Evolutionary conservation across 2,113 vertebrate species (phyloP).

Genomic region (Potamarius usumacintae): DNA sequence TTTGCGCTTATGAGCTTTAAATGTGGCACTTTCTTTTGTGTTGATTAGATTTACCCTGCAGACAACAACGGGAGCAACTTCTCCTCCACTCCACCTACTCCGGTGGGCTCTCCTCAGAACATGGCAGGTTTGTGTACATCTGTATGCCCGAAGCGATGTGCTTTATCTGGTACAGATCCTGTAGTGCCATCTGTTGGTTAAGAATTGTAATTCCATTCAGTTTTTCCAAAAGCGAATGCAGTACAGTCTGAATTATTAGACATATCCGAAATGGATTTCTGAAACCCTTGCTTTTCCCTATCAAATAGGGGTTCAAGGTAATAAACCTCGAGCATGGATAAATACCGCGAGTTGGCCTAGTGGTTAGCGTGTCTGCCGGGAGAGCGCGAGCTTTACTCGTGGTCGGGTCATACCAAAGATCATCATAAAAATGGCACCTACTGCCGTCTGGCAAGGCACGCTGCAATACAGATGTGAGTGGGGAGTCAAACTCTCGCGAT

Average conservation of each 20-base stretch:
- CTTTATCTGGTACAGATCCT: conserved; percentile 1
- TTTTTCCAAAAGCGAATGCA: not conserved
- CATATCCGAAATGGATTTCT: not conserved
- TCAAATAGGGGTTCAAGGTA: not conserved
- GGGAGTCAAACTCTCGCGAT: no score
- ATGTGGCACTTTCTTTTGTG: conserved; percentile 32
- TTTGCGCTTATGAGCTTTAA: not conserved
- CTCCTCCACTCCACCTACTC: conserved; percentile 89
- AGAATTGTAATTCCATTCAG: not conserved
- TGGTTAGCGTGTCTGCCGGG: no score
- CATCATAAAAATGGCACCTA: no score
- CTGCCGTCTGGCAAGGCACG: no score
- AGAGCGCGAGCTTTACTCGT: no score
- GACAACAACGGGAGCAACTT: conserved; percentile 91
- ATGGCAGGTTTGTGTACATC: conserved; percentile 79
- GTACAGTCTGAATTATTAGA: not conserved
- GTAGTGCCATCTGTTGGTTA: conserved; percentile 63
- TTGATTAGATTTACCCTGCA: conserved; percentile 88
- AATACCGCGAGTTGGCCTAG: no score
- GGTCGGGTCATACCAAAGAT: no score
- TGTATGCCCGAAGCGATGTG: not conserved
- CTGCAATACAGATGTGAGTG: no score
- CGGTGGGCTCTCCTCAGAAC: conserved; percentile 90
- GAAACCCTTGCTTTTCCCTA: not conserved
- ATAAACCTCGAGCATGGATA: no score